These are phyloP conservation scores for Anadara kagoshimensis DNA, from an alignment of 1,140 invertebrate genomes.

Conservation along the genomic window DNA sequence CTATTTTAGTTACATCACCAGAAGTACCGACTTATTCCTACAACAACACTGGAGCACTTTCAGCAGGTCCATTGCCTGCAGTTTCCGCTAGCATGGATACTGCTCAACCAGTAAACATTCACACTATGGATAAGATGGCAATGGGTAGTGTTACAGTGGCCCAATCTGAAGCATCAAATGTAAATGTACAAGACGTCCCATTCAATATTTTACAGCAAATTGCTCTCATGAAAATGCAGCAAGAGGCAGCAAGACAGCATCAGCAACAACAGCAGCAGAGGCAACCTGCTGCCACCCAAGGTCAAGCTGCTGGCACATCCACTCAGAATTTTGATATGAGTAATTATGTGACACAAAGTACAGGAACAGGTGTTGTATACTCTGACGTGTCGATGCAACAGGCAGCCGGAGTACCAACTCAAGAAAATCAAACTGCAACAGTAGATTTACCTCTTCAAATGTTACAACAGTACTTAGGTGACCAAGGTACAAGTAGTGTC, in stretches of 20 bases:
- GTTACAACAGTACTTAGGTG: conserved; percentile 43
- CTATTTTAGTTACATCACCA: background rate
- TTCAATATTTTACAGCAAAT: conserved; percentile 32
- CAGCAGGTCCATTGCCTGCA: background rate
- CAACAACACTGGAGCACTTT: conserved; percentile 4
- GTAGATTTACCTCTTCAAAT: conserved; percentile 28
- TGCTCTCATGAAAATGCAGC: conserved; percentile 31
- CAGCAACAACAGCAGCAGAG: conserved; percentile 9
- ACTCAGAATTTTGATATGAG: background rate
- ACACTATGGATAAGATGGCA: conserved; percentile 41
- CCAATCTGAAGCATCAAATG: background rate
- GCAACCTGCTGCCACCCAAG: background rate
- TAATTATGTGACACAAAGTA: background rate
- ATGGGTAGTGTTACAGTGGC: conserved; percentile 49
- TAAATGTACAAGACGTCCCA: conserved; percentile 8
- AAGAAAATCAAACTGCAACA: conserved; percentile 11
- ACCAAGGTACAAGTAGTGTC: conserved; percentile 35
- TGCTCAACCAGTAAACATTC: conserved; percentile 26
- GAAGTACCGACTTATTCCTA: conserved; percentile 15
- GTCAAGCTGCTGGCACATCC: background rate
- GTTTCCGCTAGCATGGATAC: conserved; percentile 17
- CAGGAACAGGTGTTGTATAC: background rate
- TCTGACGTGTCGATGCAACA: conserved; percentile 28
- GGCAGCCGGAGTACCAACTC: background rate
- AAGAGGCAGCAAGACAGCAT: conserved; percentile 27